phyloP scores from a whole-genome alignment of 2,113 vertebrate species.

The Tursiops truncatus region DNA sequence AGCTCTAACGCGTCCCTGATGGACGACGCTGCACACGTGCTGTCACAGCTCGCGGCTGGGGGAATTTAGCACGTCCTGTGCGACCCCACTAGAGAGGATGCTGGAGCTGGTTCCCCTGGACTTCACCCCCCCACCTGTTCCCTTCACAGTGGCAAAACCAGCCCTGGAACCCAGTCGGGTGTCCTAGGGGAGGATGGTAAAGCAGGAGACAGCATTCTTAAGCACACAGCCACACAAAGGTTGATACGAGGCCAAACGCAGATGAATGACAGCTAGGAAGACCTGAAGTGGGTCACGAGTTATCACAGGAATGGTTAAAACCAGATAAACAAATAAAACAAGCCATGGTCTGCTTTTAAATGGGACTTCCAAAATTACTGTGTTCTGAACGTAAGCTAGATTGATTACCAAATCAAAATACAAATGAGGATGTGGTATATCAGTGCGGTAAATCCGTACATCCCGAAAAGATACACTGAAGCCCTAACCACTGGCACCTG shows the following conservation, averaged over 20 bases:
- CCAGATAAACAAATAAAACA: background rate
- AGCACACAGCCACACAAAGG: background rate
- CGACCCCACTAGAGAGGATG: background rate
- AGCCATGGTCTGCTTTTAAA: background rate
- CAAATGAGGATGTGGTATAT: background rate
- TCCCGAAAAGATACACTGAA: background rate
- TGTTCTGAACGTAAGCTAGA: background rate
- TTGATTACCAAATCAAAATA: background rate
- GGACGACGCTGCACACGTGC: background rate
- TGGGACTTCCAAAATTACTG: background rate
- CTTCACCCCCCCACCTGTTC: accelerated
- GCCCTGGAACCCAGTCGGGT: background rate
- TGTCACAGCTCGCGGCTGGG: background rate
- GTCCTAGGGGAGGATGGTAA: accelerated
- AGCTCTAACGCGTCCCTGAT: accelerated
- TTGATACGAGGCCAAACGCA: background rate
- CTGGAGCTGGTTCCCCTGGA: background rate
- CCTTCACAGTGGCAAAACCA: background rate
- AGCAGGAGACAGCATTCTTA: background rate
- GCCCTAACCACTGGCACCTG: background rate
- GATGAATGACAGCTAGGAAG: background rate
- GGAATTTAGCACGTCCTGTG: accelerated
- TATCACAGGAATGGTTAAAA: background rate
- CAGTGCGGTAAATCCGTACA: too few species aligned
- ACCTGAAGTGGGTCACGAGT: background rate